These are phyloP conservation scores for Origma solitaria DNA, from an alignment of 2,113 vertebrate species.

Conservation along the genomic window DNA sequence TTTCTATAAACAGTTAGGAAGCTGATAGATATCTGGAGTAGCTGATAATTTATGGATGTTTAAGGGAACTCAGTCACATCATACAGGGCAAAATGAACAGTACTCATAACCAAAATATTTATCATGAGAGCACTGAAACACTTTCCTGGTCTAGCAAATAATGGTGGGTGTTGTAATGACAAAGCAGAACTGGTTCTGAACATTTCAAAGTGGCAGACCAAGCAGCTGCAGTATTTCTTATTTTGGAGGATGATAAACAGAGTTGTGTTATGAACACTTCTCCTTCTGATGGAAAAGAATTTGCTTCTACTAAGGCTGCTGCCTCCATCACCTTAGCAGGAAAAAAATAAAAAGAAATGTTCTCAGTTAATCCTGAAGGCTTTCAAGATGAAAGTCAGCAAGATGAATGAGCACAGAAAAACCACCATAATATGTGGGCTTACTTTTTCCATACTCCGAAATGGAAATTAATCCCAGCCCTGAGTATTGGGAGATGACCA, in stretches of 20 bases:
- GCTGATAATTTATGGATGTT: not conserved
- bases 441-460: not conserved
- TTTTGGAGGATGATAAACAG: constrained; percentile 21
- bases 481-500: not conserved
- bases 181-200: not conserved
- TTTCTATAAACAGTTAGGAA: not conserved
- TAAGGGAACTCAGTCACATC: not conserved
- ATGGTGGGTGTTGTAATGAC: not conserved
- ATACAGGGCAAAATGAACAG: not conserved
- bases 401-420: constrained; percentile 4
- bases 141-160: not conserved
- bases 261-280: not conserved
- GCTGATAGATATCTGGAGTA: not conserved
- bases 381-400: constrained; percentile 2
- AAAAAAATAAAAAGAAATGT: not conserved
- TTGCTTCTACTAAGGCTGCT: not conserved
- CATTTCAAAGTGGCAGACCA: not conserved
- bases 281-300: not conserved
- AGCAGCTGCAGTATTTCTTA: not conserved
- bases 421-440: not conserved
- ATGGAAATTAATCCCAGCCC: not conserved
- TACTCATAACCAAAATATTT: not conserved
- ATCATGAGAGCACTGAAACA: not conserved
- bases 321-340: not conserved
- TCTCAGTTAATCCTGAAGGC: not conserved